phyloP scores from a whole-genome alignment of 1,140 invertebrate genomes.

The Globodera rostochiensis region DNA sequence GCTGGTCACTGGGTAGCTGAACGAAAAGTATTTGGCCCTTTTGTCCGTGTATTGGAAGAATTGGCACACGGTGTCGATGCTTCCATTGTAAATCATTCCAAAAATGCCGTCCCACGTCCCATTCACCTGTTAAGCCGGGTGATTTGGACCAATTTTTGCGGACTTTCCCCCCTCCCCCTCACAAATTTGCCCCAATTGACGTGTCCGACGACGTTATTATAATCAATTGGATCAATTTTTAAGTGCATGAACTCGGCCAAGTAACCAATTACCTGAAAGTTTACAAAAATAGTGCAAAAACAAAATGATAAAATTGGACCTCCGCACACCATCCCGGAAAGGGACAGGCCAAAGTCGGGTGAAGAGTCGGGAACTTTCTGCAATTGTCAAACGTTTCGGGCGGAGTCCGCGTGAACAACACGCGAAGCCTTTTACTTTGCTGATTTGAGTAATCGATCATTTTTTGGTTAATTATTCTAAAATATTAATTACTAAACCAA shows the following conservation, averaged over 20 bases:
- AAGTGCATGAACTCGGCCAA: constrained; percentile 39
- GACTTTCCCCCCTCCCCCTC: not conserved
- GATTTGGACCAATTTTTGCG: not conserved
- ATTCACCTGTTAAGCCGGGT: constrained; percentile 18
- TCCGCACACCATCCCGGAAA: constrained; percentile 51
- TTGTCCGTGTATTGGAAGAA: constrained; percentile 43
- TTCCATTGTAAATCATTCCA: constrained; percentile 37
- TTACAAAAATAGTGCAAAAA: constrained; percentile 6
- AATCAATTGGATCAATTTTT: constrained; percentile 41
- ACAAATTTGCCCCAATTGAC: constrained; percentile 50
- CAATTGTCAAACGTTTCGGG: constrained; percentile 47
- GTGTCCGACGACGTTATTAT: constrained; percentile 17
- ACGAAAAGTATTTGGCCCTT: constrained; percentile 41
- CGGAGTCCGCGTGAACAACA: constrained; percentile 16
- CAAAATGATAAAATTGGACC: constrained; percentile 20
- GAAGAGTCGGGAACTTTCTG: constrained; percentile 38
- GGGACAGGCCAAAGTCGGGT: constrained; percentile 40
- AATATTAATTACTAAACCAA: too few relatives aligned
- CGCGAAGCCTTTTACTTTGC: constrained; percentile 6
- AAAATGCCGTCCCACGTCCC: constrained; percentile 43
- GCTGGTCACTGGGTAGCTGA: constrained; percentile 45
- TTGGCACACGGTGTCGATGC: constrained; percentile 43
- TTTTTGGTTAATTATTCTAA: not conserved
- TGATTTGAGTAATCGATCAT: not conserved
- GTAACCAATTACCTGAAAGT: constrained; percentile 38